phyloP scores from a whole-genome alignment of 1,140 invertebrate species.

The Philotrypesis tridentata region DNA sequence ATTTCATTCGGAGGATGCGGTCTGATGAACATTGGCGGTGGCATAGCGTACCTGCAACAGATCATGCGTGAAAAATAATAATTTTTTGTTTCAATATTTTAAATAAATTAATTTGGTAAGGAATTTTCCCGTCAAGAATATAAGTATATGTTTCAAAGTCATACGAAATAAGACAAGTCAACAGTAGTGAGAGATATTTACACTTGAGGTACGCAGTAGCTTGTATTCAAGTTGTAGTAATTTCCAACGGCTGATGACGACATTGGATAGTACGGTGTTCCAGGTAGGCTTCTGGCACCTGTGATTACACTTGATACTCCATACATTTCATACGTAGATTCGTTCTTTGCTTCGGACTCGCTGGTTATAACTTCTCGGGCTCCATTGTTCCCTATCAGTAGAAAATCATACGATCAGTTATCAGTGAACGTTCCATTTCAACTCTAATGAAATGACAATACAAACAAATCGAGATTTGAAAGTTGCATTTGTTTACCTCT shows the following conservation, averaged over 20 bases:
- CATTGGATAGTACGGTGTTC: constrained; percentile 69
- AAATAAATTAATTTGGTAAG: neutral
- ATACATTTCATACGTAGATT: constrained; percentile 69
- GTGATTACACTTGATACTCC: constrained; percentile 61
- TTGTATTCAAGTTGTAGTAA: constrained; percentile 65
- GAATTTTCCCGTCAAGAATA: neutral
- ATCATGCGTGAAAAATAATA: neutral
- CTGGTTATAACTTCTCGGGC: constrained; percentile 62
- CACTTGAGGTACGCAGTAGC: constrained; percentile 65
- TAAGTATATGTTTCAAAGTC: neutral
- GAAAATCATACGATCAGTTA: neutral
- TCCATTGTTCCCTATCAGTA: constrained; percentile 56
- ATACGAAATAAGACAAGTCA: neutral
- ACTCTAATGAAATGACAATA: constrained; percentile 29
- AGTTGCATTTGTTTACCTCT: constrained; percentile 58
- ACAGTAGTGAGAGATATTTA: constrained; percentile 40
- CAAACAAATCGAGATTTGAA: constrained; percentile 34
- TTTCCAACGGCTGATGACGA: constrained; percentile 65
- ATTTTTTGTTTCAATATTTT: neutral
- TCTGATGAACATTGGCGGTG: constrained; percentile 62
- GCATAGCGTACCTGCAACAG: neutral
- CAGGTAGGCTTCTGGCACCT: constrained; percentile 67
- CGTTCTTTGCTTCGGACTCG: constrained; percentile 66
- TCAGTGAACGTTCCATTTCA: neutral
- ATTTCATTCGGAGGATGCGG: constrained; percentile 61